These are phyloP conservation scores for Cydia splendana DNA, from an alignment of 1,140 invertebrate species.

Conservation along the genomic window DNA sequence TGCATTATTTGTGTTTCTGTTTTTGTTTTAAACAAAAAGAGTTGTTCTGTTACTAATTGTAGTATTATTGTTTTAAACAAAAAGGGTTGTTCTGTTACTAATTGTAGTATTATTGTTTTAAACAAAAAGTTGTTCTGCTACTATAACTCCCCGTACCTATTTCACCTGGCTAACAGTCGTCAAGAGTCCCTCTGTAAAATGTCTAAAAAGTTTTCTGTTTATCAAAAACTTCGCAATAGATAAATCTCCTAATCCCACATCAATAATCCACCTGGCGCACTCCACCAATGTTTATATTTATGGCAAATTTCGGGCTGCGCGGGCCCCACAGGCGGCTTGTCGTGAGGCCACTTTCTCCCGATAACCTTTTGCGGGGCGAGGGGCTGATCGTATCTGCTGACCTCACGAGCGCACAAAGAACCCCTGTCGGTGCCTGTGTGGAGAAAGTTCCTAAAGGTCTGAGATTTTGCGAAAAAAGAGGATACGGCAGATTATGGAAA, in stretches of 20 bases:
- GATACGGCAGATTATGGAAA: background rate
- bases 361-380: constrained; percentile 19
- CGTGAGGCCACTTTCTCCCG: constrained; percentile 24
- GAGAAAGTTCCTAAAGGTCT: constrained; percentile 11
- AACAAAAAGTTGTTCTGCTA: too few relatives aligned
- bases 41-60: too few relatives aligned
- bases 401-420: constrained; percentile 27
- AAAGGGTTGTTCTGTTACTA: too few relatives aligned
- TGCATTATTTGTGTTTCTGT: too few relatives aligned
- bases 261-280: background rate
- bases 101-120: too few relatives aligned
- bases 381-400: constrained; percentile 28
- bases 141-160: background rate
- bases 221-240: background rate
- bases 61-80: too few relatives aligned
- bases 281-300: background rate
- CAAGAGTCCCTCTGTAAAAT: background rate
- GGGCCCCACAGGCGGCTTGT: background rate
- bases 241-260: background rate
- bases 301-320: background rate
- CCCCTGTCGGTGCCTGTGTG: constrained; percentile 5
- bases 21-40: too few relatives aligned
- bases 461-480: background rate
- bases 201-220: background rate
- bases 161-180: background rate